Evolutionary conservation across 2,888 invertebrate species (phyloP).

Genomic region (Polyploca ridens): DNA sequence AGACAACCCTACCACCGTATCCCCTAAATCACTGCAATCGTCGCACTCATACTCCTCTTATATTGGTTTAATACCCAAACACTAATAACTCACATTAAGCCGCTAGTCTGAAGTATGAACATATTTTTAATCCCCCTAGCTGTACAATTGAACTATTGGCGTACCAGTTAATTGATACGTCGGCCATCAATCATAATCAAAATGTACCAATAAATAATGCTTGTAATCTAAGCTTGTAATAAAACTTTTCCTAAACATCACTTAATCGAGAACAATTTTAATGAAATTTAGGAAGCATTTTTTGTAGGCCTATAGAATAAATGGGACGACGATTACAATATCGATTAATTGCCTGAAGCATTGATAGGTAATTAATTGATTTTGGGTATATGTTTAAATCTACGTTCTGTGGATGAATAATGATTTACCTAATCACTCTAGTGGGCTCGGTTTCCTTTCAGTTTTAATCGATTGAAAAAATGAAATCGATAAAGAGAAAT

Average conservation of each 20-base stretch:
- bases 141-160: conserved; percentile 26
- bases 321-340: not conserved
- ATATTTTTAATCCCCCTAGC: conserved; percentile 24
- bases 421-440: not conserved
- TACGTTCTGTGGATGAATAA: not conserved
- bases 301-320: not conserved
- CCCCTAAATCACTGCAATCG: conserved; percentile 3
- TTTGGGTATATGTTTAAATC: not conserved
- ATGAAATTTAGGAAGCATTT: not conserved
- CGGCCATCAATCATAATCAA: conserved; percentile 53
- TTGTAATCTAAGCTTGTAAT: conserved; percentile 7
- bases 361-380: not conserved
- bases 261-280: not conserved
- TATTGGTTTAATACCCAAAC: conserved; percentile 23
- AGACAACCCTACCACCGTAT: not conserved
- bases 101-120: conserved; percentile 19
- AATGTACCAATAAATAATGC: conserved; percentile 9
- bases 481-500: conserved; percentile 2
- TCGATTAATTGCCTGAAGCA: not conserved
- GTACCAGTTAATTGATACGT: conserved; percentile 40
- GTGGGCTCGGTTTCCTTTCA: conserved; percentile 1
- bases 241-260: not conserved
- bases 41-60: conserved; percentile 7
- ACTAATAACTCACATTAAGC: conserved; percentile 32
- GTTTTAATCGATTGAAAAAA: not conserved